Evolutionary conservation across 2,888 invertebrate species (phyloP).

Genomic region (Tipula vernalis): DNA sequence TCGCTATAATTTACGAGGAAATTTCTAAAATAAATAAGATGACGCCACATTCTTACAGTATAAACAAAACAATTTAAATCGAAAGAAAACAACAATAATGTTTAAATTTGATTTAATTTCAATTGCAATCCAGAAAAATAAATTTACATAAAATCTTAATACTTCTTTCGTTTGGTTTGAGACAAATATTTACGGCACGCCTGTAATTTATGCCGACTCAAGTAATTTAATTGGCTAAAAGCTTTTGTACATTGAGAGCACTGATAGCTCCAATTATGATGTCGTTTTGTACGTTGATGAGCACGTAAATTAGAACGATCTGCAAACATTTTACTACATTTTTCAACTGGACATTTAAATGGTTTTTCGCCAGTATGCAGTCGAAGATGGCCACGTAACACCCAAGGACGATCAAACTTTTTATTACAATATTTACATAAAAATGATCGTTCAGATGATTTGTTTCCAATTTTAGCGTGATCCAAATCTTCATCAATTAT

Average conservation of each 20-base stretch:
- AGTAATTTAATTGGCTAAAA: slow-evolving; percentile 52
- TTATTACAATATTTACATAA: slow-evolving; percentile 41
- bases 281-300: slow-evolving; percentile 56
- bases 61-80: no score
- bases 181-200: slow-evolving; percentile 47
- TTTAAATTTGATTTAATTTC: background rate
- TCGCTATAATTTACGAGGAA: no score
- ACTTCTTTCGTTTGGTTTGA: slow-evolving; percentile 11
- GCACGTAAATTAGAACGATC: slow-evolving; percentile 61
- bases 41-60: no score
- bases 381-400: slow-evolving; percentile 51
- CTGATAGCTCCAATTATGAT: slow-evolving; percentile 55
- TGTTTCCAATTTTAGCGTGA: slow-evolving; percentile 16
- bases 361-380: slow-evolving; percentile 59
- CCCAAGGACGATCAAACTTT: slow-evolving; percentile 57
- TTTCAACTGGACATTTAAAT: slow-evolving; percentile 47
- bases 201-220: slow-evolving; percentile 49
- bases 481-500: slow-evolving; percentile 5
- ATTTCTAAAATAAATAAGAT: no score
- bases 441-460: background rate
- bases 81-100: no score
- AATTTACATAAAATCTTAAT: background rate
- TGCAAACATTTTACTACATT: slow-evolving; percentile 51
- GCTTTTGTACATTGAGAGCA: slow-evolving; percentile 53
- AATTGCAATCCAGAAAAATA: background rate